phyloP scores from a whole-genome alignment of 2,113 vertebrate genomes.

The Heptranchias perlo region DNA sequence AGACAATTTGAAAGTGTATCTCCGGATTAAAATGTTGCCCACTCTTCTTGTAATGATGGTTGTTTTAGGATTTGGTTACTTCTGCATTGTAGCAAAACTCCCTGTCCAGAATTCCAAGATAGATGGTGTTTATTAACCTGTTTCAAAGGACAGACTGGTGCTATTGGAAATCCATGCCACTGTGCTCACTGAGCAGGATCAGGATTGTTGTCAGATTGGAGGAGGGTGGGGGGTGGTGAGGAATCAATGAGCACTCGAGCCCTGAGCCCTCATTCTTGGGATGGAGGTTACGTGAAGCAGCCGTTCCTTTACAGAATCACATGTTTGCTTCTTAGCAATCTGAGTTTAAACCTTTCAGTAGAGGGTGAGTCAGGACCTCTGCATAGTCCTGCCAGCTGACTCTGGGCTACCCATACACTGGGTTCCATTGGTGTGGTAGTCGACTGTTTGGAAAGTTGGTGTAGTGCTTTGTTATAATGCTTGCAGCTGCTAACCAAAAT shows the following conservation, averaged over 20 bases:
- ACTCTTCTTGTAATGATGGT: no score
- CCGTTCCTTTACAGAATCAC: neutral
- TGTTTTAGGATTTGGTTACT: no score
- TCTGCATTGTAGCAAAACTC: no score
- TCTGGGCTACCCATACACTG: neutral
- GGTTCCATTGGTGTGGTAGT: neutral
- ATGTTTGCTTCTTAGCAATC: neutral
- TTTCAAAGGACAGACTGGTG: neutral
- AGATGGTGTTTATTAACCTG: neutral
- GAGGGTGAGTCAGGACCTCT: neutral
- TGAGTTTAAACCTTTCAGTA: neutral
- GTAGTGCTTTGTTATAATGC: neutral
- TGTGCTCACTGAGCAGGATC: neutral
- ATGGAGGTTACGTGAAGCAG: neutral
- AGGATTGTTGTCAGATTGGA: neutral
- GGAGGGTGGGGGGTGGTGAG: neutral
- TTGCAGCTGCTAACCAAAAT: neutral
- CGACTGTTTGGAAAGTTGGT: neutral
- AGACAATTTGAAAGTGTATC: no score
- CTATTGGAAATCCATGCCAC: neutral
- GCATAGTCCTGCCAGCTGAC: neutral
- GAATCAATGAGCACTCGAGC: neutral
- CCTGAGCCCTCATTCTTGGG: neutral
- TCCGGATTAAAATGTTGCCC: no score
- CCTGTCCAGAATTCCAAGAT: neutral